Base-by-base conservation (phyloP, 2,888 invertebrate genomes). In the Xestia ashworthii region DNA sequence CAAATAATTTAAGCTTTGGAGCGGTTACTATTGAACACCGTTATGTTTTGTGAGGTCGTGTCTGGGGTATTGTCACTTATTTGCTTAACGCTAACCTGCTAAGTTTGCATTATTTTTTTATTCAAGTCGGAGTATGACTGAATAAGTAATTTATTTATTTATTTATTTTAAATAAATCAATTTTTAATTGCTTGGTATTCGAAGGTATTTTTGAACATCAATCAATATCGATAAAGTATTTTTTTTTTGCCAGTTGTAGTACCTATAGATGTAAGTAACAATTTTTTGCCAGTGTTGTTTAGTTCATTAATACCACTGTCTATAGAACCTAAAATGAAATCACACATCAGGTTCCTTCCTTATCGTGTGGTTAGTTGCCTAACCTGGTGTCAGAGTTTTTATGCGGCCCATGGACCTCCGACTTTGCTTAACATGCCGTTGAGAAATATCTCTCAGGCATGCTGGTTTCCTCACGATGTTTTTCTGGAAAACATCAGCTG, bases 1-100 rank as follows among this genome's bases (percentile, higher is more conserved):
- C 50, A 38, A 50, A 50, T 16, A 19, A 50, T 50, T 6, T 19
- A 5, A 50, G 48, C 48, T 16, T 16, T 14, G 69, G 9, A 62
- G 19, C 48, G 16, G 16, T 50, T 50, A 48, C 16, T 19, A 44
- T 50, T 5, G 5, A 50, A 50, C 6, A 80, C 80, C 80, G 74
- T 69, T 80, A 74, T 25, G 44, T 3, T 1, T 44, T 41, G 16
- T 2, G 25, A 55, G 48, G 22, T 62, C 69, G 65, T 66, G 65
- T 70, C 25, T 6, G 14, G 14, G 2, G 12, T 60, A 41, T 74
- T 65, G n/a, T 19, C 32, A 70, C 65, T 55, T 25, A 46, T 60
- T 76, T 67, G 41, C 60, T 48, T 50, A 50, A 6, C 16, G 48
- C 16, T 48, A 48, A 48, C 48, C 48, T 48, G 48, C 16, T 48